These are phyloP conservation scores for Brachypteracias leptosomus DNA, from an alignment of 2,113 vertebrate species.

Conservation along the genomic window DNA sequence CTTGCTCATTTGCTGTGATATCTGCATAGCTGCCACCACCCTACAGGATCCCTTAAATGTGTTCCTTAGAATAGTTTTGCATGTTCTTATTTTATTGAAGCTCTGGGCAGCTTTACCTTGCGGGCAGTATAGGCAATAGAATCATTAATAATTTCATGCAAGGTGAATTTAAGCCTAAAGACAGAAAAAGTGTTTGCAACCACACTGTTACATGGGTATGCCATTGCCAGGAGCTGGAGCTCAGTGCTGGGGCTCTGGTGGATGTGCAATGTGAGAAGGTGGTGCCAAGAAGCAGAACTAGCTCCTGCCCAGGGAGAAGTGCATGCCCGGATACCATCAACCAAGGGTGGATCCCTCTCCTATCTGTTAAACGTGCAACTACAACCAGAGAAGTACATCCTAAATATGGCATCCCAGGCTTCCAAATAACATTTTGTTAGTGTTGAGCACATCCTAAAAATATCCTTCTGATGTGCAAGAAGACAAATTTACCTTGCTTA, in stretches of 20 bases:
- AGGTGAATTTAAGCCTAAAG: neutral
- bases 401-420: neutral
- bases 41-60: neutral
- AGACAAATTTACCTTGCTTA: constrained; percentile 72
- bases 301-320: neutral
- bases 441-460: neutral
- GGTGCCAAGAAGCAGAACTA: neutral
- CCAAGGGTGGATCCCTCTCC: neutral
- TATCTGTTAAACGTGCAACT: neutral
- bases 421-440: neutral
- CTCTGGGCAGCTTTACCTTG: neutral
- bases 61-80: neutral
- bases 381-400: neutral
- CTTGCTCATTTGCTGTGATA: neutral
- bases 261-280: neutral
- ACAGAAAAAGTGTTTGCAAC: neutral
- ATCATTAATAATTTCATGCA: neutral
- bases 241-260: fast-evolving
- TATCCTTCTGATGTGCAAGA: neutral
- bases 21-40: neutral
- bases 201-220: fast-evolving
- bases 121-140: neutral
- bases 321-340: neutral
- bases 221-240: neutral
- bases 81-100: neutral